These are phyloP conservation scores for Dermochelys coriacea DNA, from an alignment of 2,797 vertebrate genomes.

Conservation along the genomic window DNA sequence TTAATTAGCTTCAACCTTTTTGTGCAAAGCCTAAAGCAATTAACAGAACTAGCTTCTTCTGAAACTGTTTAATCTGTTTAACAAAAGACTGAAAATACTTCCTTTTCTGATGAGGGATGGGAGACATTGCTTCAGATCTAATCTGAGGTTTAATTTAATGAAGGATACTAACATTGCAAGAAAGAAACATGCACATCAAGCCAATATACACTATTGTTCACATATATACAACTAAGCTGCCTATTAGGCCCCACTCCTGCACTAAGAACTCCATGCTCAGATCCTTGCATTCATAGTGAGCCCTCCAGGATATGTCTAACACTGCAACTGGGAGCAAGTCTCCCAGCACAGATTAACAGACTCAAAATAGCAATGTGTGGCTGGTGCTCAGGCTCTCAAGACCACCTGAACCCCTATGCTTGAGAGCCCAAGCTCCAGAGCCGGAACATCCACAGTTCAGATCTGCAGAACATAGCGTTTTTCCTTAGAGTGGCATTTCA, in stretches of 20 bases:
- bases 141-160: background rate
- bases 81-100: conserved; percentile 8
- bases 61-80: background rate
- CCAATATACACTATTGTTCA: rapidly evolving
- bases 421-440: background rate
- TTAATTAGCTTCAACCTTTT: background rate
- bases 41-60: conserved; percentile 5
- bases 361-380: background rate
- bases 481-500: background rate
- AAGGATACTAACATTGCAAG: background rate
- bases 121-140: background rate
- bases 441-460: background rate
- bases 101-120: background rate
- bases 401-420: background rate
- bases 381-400: background rate
- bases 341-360: background rate
- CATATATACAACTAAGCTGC: rapidly evolving
- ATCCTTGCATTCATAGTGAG: rapidly evolving
- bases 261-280: background rate
- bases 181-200: background rate
- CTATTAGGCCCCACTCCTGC: background rate
- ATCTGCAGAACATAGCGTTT: background rate
- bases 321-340: background rate
- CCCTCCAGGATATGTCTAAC: background rate
- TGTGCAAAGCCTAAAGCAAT: background rate